Percentiles rank a stretch among this genome's conserved stretches.
Evolutionary conservation across 2,113 vertebrate genomes (phyloP).

Genomic region (Chrysochloris asiatica): DNA sequence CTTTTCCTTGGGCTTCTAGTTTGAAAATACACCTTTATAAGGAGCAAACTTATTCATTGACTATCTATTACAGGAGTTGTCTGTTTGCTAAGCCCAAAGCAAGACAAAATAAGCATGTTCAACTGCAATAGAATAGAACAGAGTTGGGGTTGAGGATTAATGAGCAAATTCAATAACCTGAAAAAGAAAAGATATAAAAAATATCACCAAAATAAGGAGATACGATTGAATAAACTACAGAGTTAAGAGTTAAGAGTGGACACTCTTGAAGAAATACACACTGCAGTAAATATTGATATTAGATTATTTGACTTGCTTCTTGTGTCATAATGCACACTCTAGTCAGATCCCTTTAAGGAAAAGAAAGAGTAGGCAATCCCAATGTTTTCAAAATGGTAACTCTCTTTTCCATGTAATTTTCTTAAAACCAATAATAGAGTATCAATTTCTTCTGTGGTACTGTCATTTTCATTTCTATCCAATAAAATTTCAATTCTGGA

Average conservation of each 20-base stretch:
- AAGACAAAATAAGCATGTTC: not conserved
- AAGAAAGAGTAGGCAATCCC: not conserved
- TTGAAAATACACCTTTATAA: slow-evolving; percentile 6
- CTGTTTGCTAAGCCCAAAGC: not conserved
- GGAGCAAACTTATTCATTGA: not conserved
- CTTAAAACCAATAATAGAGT: no score
- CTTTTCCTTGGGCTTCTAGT: not conserved
- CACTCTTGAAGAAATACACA: not conserved
- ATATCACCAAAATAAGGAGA: not conserved
- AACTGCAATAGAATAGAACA: not conserved
- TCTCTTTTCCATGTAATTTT: not conserved
- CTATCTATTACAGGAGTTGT: not conserved
- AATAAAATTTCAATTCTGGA: not conserved
- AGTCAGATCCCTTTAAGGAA: not conserved
- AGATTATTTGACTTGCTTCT: not conserved
- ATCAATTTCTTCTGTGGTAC: not conserved
- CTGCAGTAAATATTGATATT: not conserved
- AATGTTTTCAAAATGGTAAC: not conserved
- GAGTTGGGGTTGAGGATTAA: rapidly evolving
- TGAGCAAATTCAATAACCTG: not conserved
- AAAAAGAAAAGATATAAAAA: slow-evolving; percentile 12
- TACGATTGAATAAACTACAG: not conserved
- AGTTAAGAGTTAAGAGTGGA: not conserved
- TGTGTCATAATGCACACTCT: not conserved
- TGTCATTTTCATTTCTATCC: not conserved